phyloP scores from a whole-genome alignment of 2,888 invertebrate species.

The Amiota minor region DNA sequence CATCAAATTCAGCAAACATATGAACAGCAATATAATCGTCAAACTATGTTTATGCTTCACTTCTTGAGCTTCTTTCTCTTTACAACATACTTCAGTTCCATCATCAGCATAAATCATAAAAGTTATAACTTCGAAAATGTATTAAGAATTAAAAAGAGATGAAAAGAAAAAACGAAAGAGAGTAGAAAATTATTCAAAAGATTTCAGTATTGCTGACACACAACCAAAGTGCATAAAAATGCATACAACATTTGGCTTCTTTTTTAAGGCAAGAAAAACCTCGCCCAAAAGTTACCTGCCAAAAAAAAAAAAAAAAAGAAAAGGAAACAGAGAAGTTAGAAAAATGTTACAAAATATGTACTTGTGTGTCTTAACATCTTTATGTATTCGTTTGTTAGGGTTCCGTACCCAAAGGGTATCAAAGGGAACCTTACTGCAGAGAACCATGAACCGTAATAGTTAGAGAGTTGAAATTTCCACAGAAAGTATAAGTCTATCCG shows the following conservation, averaged over 20 bases:
- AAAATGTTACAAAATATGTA: constrained; percentile 1
- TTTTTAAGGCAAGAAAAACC: constrained; percentile 31
- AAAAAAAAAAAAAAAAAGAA: constrained; percentile 23
- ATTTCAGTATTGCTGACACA: constrained; percentile 43
- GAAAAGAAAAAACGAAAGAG: constrained; percentile 16
- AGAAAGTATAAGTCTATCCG: no score
- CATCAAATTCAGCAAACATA: not conserved
- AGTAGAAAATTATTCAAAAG: constrained; percentile 19
- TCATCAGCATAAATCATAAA: constrained; percentile 65
- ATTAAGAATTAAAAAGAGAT: constrained; percentile 28
- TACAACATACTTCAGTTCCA: constrained; percentile 34
- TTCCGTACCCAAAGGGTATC: no score
- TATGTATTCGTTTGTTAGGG: no score
- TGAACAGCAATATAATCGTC: not conserved
- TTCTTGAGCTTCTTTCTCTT: no score
- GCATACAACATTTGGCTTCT: constrained; percentile 38
- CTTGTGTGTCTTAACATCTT: no score
- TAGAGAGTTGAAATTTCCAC: no score
- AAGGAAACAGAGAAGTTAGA: constrained; percentile 26
- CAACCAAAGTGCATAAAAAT: not conserved
- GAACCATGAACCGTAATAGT: no score
- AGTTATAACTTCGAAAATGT: constrained; percentile 34
- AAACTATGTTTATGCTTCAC: no score
- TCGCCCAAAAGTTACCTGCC: constrained; percentile 39
- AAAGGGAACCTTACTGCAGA: no score